These are phyloP conservation scores for Polymixis flavicincta DNA, from an alignment of 2,888 invertebrate species.

Conservation along the genomic window DNA sequence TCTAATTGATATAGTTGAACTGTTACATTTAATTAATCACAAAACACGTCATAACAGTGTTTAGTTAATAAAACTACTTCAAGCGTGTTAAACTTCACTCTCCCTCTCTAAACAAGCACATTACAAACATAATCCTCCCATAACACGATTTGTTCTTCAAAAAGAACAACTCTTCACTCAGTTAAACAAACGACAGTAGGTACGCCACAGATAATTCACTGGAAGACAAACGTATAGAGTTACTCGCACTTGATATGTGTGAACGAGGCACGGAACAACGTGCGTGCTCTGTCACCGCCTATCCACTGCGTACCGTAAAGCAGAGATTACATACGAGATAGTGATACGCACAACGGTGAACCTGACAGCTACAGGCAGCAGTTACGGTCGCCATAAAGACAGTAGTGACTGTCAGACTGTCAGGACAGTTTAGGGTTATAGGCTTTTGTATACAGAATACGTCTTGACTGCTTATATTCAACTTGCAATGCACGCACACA, in stretches of 20 bases:
- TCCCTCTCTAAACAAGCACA: not conserved
- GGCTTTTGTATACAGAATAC: not conserved
- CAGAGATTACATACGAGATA: slow-evolving; percentile 44
- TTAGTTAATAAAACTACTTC: not conserved
- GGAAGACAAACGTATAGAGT: slow-evolving; percentile 48
- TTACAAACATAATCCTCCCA: not conserved
- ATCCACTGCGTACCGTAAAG: slow-evolving; percentile 35
- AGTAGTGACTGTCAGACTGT: not conserved
- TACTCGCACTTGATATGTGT: slow-evolving; percentile 57
- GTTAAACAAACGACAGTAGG: slow-evolving; percentile 29
- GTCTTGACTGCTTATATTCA: not conserved
- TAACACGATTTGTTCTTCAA: slow-evolving; percentile 4
- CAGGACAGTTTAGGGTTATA: slow-evolving; percentile 8
- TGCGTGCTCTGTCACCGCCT: slow-evolving; percentile 55
- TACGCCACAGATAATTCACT: slow-evolving; percentile 38
- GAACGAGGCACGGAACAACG: slow-evolving; percentile 28
- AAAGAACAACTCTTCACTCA: slow-evolving; percentile 13
- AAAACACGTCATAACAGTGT: not conserved
- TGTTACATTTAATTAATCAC: not conserved
- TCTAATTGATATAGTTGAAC: not conserved
- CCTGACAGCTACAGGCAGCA: slow-evolving; percentile 7
- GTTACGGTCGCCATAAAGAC: slow-evolving; percentile 26
- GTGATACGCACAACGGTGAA: slow-evolving; percentile 16
- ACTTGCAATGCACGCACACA: not conserved
- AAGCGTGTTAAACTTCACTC: not conserved